These are phyloP conservation scores for Conopomorpha cramerella DNA, from an alignment of 1,140 invertebrate genomes.

Conservation along the genomic window DNA sequence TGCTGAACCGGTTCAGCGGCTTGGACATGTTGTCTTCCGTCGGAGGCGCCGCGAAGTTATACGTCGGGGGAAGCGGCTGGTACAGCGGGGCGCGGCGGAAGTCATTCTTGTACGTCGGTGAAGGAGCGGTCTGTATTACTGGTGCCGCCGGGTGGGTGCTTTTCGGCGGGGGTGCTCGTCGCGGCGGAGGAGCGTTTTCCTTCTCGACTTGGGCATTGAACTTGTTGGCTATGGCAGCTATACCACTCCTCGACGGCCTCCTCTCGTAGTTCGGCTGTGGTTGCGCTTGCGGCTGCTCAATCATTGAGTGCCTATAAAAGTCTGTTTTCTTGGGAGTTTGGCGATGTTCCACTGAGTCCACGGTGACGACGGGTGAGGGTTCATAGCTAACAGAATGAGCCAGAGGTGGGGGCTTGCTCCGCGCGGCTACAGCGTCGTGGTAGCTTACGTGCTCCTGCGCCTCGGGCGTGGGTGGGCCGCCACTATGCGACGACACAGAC, in stretches of 20 bases:
- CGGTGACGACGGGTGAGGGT: slow-evolving; percentile 18
- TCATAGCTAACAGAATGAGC: slow-evolving; percentile 32
- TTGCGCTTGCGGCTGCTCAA: slow-evolving; percentile 10
- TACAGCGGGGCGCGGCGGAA: slow-evolving; percentile 24
- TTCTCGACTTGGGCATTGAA: slow-evolving; percentile 30
- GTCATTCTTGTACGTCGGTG: slow-evolving; percentile 20
- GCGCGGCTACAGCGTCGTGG: slow-evolving; percentile 25
- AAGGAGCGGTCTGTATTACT: slow-evolving; percentile 6
- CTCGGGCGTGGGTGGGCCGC: too few relatives aligned
- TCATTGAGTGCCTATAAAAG: slow-evolving; percentile 39
- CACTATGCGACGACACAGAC: too few relatives aligned
- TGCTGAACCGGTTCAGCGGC: slow-evolving; percentile 61
- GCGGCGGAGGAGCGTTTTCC: slow-evolving; percentile 21
- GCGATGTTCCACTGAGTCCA: slow-evolving; percentile 15
- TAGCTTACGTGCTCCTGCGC: slow-evolving; percentile 27
- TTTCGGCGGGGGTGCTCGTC: slow-evolving; percentile 17
- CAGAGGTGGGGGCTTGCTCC: slow-evolving; percentile 24
- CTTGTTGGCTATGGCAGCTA: slow-evolving; percentile 41
- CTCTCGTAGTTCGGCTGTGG: slow-evolving; percentile 10
- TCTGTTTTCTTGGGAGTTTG: slow-evolving; percentile 22
- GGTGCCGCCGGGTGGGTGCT: slow-evolving; percentile 12
- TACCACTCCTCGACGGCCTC: slow-evolving; percentile 27
- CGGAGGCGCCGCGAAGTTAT: slow-evolving; percentile 47
- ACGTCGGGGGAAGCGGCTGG: slow-evolving; percentile 34
- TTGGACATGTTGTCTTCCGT: slow-evolving; percentile 35